Evolutionary conservation across 1,140 invertebrate species (phyloP), one percentile per base, ranked within the genome.

Genomic region (Hylaeus volcanicus): DNA sequence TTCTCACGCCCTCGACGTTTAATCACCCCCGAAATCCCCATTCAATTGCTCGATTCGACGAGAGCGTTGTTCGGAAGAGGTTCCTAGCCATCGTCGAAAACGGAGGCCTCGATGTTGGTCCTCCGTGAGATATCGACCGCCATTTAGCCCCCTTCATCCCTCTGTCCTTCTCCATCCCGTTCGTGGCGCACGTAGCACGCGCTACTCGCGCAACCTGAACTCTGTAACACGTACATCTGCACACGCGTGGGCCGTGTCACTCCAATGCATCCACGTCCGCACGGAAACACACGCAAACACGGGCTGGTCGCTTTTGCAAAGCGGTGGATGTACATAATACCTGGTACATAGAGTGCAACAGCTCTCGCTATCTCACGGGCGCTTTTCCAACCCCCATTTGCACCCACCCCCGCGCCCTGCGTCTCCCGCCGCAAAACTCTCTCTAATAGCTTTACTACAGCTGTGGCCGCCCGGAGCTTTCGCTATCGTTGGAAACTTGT

Each of bases 401-500:
- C 6, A 5, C 51, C 8, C 6, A 11, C 51, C 51, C 51, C 56
- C 64, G 39, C 76, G 45, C n/a, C n/a, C n/a, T n/a, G n/a, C 86
- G 73, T 55, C 79, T 81, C 74, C 61, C 75, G 60, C 60, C 68
- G 79, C 79, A 82, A 74, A 88, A 84, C 87, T 84, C 82, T 81
- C 82, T 85, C 81, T 90, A 90, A 92, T 89, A 90, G 91, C 90
- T 92, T 92, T 91, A 92, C 90, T 90, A 92, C 90, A 88, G 83
- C 86, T 81, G 86, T 74, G 86, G 74, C 66, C 72, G 77, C 37
- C 69, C 84, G 81, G 82, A 87, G 91, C 92, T 93, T 93, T 93
- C 90, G 90, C 92, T 92, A 92, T 93, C 92, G 88, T 86, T 88
- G 86, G 76, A 87, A 87, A 91, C 91, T 91, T 91, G 91, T 90